phyloP scores from a whole-genome alignment of 2,888 invertebrate genomes.

The Cyclophora punctaria region DNA sequence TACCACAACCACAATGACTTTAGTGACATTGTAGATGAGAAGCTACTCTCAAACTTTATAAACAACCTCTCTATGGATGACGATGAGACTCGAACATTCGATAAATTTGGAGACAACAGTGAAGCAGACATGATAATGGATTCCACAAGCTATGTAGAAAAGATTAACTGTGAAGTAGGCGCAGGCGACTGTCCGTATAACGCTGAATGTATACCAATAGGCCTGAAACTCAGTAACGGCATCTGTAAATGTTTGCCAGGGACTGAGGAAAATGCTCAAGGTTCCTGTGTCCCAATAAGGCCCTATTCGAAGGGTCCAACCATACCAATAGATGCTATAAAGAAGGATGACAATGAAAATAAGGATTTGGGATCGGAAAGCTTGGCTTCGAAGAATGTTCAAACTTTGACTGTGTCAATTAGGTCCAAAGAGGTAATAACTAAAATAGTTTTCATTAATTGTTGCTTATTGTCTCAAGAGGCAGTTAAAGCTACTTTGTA shows the following conservation, averaged over 20 bases:
- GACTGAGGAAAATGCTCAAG: constrained; percentile 64
- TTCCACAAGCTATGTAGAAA: constrained; percentile 63
- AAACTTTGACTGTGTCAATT: constrained; percentile 82
- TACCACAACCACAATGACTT: constrained; percentile 40
- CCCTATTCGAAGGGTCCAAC: constrained; percentile 62
- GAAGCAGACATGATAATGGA: constrained; percentile 69
- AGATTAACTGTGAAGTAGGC: constrained; percentile 77
- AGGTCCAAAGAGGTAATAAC: constrained; percentile 81
- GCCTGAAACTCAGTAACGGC: constrained; percentile 76
- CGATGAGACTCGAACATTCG: constrained; percentile 47
- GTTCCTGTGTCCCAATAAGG: constrained; percentile 45
- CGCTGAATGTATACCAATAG: constrained; percentile 79
- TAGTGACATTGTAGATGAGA: constrained; percentile 52
- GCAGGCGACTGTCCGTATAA: constrained; percentile 77
- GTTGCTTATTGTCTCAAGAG: too few relatives aligned
- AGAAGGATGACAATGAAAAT: constrained; percentile 43
- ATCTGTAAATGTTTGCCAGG: constrained; percentile 83
- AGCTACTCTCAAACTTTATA: constrained; percentile 53
- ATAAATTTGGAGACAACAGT: constrained; percentile 52
- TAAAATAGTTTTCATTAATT: too few relatives aligned
- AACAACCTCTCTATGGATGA: constrained; percentile 60
- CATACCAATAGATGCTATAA: constrained; percentile 43
- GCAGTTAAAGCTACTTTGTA: too few relatives aligned
- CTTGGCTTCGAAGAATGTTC: constrained; percentile 68
- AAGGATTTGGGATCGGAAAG: constrained; percentile 46